A percentile compares a stretch with the other conserved stretches of the same genome.
phyloP scores from a whole-genome alignment of 2,888 invertebrate genomes.

The Linnaemya vulpina region DNA sequence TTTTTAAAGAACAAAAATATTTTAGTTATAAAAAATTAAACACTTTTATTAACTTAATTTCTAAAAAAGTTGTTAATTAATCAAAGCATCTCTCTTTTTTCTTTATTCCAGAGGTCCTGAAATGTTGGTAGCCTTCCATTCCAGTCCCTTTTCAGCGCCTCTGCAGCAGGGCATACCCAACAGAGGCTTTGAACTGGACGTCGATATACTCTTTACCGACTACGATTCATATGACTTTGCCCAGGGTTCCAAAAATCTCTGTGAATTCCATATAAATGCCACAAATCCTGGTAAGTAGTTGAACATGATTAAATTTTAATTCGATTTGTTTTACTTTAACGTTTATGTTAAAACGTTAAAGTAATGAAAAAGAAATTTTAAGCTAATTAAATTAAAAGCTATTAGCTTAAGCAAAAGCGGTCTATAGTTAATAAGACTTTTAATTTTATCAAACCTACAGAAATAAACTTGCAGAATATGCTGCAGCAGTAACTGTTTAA shows the following conservation, averaged over 20 bases:
- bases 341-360: constrained; percentile 1
- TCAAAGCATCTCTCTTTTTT: background rate
- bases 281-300: constrained; percentile 84
- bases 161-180: constrained; percentile 87
- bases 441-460: constrained; percentile 6
- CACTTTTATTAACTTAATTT: too few species aligned
- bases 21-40: too few species aligned
- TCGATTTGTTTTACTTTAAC: background rate
- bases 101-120: constrained; percentile 86
- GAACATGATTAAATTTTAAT: background rate
- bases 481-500: background rate
- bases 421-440: constrained; percentile 14
- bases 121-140: constrained; percentile 94
- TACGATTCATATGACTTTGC: constrained; percentile 94
- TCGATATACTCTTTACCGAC: constrained; percentile 94
- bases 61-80: too few species aligned
- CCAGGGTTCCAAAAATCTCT: constrained; percentile 84
- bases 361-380: constrained; percentile 11
- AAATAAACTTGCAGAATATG: background rate
- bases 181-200: constrained; percentile 92
- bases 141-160: constrained; percentile 92
- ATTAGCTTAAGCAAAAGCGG: constrained; percentile 9
- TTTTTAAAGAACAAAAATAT: too few species aligned
- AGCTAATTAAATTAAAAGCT: constrained; percentile 56
- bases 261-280: constrained; percentile 91